Conservation (phyloP, 2,797 vertebrate genomes). For the Poecilia velifera region DNA sequence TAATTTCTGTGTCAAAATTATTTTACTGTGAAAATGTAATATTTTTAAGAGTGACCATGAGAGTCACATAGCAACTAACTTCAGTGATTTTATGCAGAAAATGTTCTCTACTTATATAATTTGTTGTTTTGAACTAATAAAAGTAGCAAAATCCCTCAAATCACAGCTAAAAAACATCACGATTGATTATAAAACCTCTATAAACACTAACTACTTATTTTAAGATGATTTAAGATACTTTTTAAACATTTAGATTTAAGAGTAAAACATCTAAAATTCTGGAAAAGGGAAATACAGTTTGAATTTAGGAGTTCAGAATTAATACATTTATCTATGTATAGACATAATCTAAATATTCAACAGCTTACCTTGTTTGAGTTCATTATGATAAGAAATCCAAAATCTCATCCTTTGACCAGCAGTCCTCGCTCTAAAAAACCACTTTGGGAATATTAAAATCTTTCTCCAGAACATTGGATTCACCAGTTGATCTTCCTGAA, state of each 20-base stretch:
- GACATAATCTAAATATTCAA: neutral
- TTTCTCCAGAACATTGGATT: neutral
- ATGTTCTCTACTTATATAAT: neutral
- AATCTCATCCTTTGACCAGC: conserved; percentile 55
- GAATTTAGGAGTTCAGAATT: neutral
- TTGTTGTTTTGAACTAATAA: neutral
- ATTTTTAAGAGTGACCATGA: neutral
- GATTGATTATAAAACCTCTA: neutral
- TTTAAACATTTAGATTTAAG: neutral
- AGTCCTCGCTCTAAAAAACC: neutral
- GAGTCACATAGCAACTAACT: neutral
- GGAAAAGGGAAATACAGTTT: neutral
- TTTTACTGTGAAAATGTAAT: neutral
- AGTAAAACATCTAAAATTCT: neutral
- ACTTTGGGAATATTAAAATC: neutral
- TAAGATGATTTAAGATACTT: neutral
- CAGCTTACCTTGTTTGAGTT: conserved; percentile 61
- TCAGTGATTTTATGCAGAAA: neutral
- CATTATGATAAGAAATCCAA: conserved; percentile 53
- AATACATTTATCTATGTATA: too few relatives aligned
- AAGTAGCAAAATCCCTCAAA: neutral
- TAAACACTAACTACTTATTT: neutral
- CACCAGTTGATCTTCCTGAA: neutral
- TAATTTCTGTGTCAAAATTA: neutral
- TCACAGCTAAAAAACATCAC: neutral